phyloP scores from a whole-genome alignment of 2,797 vertebrate species.

The Carapus acus region DNA sequence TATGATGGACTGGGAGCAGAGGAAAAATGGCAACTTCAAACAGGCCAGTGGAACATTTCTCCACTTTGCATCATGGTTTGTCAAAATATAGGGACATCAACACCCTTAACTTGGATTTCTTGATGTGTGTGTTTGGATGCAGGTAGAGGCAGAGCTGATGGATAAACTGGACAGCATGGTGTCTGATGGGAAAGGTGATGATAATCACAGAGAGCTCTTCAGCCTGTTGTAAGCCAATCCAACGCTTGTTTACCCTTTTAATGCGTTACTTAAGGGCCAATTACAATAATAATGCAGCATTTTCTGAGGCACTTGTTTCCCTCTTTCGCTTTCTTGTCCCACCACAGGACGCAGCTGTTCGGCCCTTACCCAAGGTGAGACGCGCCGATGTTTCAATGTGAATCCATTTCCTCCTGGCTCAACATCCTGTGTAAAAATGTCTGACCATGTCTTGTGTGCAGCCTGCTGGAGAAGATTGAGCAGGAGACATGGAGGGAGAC shows the following conservation, averaged over 20 bases:
- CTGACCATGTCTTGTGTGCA: conserved; percentile 47
- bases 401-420: conserved; percentile 15
- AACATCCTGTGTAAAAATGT: conserved; percentile 6
- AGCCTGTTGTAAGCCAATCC: conserved; percentile 87
- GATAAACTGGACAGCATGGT: conserved; percentile 99
- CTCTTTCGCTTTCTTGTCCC: conserved; percentile 29
- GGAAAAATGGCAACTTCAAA: conserved; percentile 98
- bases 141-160: conserved; percentile 98
- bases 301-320: conserved; percentile 29
- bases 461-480: conserved; percentile 96
- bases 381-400: not conserved
- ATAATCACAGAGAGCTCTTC: conserved; percentile 98
- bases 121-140: conserved; percentile 43
- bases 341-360: conserved; percentile 91
- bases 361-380: conserved; percentile 96
- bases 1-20: conserved; percentile 99
- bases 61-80: not conserved
- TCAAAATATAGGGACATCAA: too few species aligned
- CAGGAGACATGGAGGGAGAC: conserved; percentile 99
- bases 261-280: conserved; percentile 16
- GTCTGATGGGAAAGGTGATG: conserved; percentile 96
- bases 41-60: conserved; percentile 73
- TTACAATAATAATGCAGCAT: conserved; percentile 26
- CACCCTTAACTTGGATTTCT: conserved; percentile 32
- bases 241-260: conserved; percentile 21